A percentile compares a stretch with the other conserved stretches of the same genome.
These are phyloP conservation scores for Peromyscus aztecus DNA, from an alignment of 2,797 vertebrate species.

Conservation along the genomic window DNA sequence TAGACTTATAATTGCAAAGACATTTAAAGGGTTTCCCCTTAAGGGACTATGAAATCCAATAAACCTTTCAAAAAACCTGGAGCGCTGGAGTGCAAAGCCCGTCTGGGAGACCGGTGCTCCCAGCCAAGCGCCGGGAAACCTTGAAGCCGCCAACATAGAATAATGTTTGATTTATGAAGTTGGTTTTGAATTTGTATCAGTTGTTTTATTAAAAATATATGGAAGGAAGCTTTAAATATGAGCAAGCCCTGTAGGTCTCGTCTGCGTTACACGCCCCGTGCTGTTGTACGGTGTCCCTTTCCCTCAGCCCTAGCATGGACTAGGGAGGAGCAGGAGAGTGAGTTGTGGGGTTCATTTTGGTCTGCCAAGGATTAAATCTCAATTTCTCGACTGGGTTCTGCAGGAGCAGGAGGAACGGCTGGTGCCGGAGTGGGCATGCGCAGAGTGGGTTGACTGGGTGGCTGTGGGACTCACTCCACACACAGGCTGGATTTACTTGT, in stretches of 20 bases:
- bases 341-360: conserved; percentile 87
- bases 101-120: conserved; percentile 84
- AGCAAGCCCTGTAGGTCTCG: conserved; percentile 86
- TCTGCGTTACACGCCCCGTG: conserved; percentile 78
- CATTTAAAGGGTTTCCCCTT: conserved; percentile 98
- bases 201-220: conserved; percentile 95
- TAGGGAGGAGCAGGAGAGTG: conserved; percentile 67
- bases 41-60: conserved; percentile 97
- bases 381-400: conserved; percentile 77
- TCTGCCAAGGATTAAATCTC: conserved; percentile 86
- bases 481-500: conserved; percentile 67
- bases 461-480: not conserved
- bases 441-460: not conserved
- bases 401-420: conserved; percentile 71
- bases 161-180: conserved; percentile 96
- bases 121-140: conserved; percentile 88
- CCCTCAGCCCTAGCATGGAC: conserved; percentile 78
- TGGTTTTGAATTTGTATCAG: conserved; percentile 92
- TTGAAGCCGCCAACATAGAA: conserved; percentile 89
- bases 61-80: conserved; percentile 95
- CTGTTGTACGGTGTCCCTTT: conserved; percentile 79
- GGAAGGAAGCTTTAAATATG: conserved; percentile 91
- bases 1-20: conserved; percentile 98
- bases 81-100: conserved; percentile 87
- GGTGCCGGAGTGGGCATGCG: accelerated